Base-by-base conservation (phyloP, 1,140 invertebrate genomes). In the Pomphorhynchus laevis region DNA sequence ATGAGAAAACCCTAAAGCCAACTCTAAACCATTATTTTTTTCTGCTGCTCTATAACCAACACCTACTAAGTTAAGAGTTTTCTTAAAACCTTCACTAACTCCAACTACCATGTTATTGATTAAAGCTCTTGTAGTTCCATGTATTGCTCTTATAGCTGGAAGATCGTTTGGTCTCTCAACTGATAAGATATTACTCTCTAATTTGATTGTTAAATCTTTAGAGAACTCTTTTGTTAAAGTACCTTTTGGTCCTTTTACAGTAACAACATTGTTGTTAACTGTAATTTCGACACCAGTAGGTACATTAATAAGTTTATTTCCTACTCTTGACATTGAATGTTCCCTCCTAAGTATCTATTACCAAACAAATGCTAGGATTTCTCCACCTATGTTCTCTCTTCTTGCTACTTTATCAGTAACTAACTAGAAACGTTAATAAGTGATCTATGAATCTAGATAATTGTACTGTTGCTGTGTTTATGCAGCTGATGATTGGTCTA, bases 61-160 rank as follows among this genome's bases (percentile, higher is more conserved):
- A 21, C 42, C 42, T 12, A 44, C 29, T 16, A 44, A 16, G 11
- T 44, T 18, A n/a, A 43, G 29, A 17, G 43, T 29, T 12, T n/a
- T 17, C 16, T 44, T 33, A 32, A 43, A 44, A 11, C 42, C 42
- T 33, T 44, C 40, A 18, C 18, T 18, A 31, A 44, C 42, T 16
- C 42, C 42, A n/a, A 12, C 17, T 14, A 44, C 42, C 42, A 44
- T 42, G 18, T 44, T 44, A 24, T 29, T 34, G 12, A 44, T n/a
- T 12, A 44, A 21, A 16, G 42, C 38, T 25, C 42, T 18, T 14
- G 27, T 11, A 4, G 38, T 41, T 18, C 39, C 39, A 22, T n/a
- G n/a, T 38, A 27, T 41, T 16, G 31, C 14, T 5, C 14, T 33
- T 33, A 17, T 33, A 33, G 14, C 31, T 33, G 14, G 14, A 33